Evolutionary conservation across 2,113 vertebrate species (phyloP).

Genomic region (Bucco capensis): DNA sequence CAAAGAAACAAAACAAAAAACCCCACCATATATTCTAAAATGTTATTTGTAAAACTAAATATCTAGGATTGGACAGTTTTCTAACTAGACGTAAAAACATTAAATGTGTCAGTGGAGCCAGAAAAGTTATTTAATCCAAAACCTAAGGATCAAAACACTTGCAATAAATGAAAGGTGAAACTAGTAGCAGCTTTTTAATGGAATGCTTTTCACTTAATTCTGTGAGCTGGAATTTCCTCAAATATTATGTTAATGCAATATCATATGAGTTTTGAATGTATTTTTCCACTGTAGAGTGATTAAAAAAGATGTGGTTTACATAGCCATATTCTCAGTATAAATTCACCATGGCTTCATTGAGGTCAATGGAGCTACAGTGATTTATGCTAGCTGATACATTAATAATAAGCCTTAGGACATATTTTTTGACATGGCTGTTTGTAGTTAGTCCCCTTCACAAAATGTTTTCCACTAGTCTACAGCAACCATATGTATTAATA

Average conservation of each 20-base stretch:
- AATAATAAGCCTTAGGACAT: slow-evolving; percentile 48
- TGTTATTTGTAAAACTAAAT: neutral
- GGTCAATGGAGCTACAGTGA: slow-evolving; percentile 45
- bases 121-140: neutral
- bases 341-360: neutral
- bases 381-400: slow-evolving; percentile 40
- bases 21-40: neutral
- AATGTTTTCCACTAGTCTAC: neutral
- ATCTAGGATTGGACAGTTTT: neutral
- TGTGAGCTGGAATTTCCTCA: neutral
- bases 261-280: neutral
- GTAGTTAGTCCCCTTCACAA: slow-evolving; percentile 14
- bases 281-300: neutral
- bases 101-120: neutral
- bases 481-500: neutral
- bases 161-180: neutral
- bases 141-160: neutral
- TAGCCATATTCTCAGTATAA: neutral
- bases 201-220: slow-evolving; percentile 1
- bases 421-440: slow-evolving; percentile 39
- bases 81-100: neutral
- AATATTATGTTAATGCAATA: neutral
- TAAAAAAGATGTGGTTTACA: neutral
- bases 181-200: neutral
- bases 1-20: neutral